phyloP scores from a whole-genome alignment of 2,113 vertebrate species.

The Petaurus breviceps region DNA sequence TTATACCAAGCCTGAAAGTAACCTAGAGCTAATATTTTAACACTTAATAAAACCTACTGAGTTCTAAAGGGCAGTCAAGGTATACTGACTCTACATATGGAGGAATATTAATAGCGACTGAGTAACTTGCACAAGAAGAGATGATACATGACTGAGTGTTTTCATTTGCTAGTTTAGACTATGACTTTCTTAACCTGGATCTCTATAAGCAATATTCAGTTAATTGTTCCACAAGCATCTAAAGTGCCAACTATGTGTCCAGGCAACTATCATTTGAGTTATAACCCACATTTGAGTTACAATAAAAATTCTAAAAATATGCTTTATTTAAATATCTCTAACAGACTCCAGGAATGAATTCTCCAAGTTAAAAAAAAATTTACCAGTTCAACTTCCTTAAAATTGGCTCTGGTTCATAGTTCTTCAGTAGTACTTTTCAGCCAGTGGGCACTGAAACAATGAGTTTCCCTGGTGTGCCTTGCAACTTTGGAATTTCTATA shows the following conservation, averaged over 20 bases:
- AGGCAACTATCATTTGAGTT: conserved; percentile 9
- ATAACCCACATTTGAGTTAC: conserved; percentile 45
- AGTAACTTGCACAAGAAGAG: conserved; percentile 24
- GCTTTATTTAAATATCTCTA: conserved; percentile 32
- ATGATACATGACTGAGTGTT: background rate
- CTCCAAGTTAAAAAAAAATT: background rate
- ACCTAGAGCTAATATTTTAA: background rate
- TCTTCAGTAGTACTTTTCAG: conserved; percentile 34
- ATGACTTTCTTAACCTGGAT: conserved; percentile 12
- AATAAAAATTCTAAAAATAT: conserved; percentile 48
- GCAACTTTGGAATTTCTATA: background rate
- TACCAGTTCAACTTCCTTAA: conserved; percentile 52
- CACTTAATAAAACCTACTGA: background rate
- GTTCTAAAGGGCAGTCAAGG: background rate
- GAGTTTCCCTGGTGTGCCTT: background rate
- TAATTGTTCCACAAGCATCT: background rate
- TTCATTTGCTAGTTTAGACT: background rate
- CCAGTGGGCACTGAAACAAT: background rate
- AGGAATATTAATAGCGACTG: background rate
- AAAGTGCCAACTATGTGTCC: background rate
- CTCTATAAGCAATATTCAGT: conserved; percentile 32
- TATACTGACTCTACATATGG: background rate
- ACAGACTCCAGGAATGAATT: background rate
- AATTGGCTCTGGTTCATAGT: conserved; percentile 30
- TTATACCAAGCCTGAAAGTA: conserved; percentile 21